Base-by-base conservation (phyloP, 2,797 vertebrate genomes). In the Neosilurus hyrtlii region DNA sequence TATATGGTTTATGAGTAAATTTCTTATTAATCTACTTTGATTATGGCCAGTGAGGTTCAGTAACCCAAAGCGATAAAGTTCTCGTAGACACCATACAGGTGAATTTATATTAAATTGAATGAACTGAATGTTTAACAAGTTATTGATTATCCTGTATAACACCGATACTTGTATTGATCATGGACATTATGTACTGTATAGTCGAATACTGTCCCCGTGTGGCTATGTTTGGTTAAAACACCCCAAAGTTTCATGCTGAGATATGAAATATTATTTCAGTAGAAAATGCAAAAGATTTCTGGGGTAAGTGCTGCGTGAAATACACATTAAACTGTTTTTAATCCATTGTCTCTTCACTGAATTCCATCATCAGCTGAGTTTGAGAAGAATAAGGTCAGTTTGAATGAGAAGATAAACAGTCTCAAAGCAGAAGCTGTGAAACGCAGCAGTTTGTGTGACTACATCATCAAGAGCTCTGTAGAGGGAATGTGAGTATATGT, bases 391-490 rank as follows among this genome's bases (percentile, higher is more conserved):
- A 87, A 51, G 24, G 18, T 2, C 0, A 26, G 0, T 0, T 93
- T 89, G 90, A 54, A 14, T 14, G 30, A 18, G 30, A 90, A 93
- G 57, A 5, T 80, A 10, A 63, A 22, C 14, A 71, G 56, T 9
- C 86, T 93, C 54, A 88, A 89, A 73, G 30, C 86, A 14, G 49
- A 91, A 77, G 20, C 86, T 0, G 11, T 1, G 11, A 35, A 62
- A 43, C 56, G 0, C 12, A 94, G 93, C 66, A 22, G 74, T 78
- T 26, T 90, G 6, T 95, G 95, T 68, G 26, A 81, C 35, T 91
- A 89, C 83, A 30, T 94, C 74, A 87, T 91, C 83, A 52, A 18
- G 22, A 81, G 15, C 1, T 49, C 83, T 0, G 0, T 9, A 0
- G 18, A 24, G 15, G 87, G 15, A 62, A 90, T 75, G 94, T 95